Conservation (phyloP, 2,888 invertebrate genomes). For the Protodeltote pygarga region DNA sequence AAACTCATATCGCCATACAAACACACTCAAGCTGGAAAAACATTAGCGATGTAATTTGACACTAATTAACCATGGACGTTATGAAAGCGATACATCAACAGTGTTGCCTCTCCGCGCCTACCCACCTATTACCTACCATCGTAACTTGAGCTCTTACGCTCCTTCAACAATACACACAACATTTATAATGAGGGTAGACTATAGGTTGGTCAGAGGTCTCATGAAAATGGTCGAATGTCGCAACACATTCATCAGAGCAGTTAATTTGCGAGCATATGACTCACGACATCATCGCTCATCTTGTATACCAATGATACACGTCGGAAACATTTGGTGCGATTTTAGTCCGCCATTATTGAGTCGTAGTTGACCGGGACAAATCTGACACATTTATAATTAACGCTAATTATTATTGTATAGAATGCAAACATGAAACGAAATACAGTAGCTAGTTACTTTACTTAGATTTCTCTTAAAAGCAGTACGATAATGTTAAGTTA, state of each 20-base stretch:
- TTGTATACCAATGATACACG: constrained; percentile 66
- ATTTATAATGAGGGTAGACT: constrained; percentile 31
- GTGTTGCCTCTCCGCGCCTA: constrained; percentile 71
- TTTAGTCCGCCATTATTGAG: constrained; percentile 36
- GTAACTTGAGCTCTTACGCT: constrained; percentile 50
- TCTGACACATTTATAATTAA: too few species aligned
- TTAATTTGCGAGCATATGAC: constrained; percentile 84
- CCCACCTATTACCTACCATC: constrained; percentile 64
- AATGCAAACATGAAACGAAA: too few species aligned
- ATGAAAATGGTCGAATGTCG: constrained; percentile 60
- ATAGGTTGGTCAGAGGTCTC: constrained; percentile 52
- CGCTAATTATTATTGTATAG: too few species aligned
- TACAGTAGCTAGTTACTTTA: too few species aligned
- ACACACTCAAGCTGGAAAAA: constrained; percentile 60
- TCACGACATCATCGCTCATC: constrained; percentile 83
- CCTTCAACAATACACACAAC: constrained; percentile 33
- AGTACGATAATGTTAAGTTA: too few species aligned
- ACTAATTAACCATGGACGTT: constrained; percentile 80
- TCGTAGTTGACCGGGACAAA: constrained; percentile 8
- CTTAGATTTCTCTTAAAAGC: too few species aligned
- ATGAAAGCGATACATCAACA: constrained; percentile 82
- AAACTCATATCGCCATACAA: constrained; percentile 29
- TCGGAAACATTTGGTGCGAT: constrained; percentile 70
- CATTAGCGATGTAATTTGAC: constrained; percentile 79
- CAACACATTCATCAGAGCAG: constrained; percentile 81